phyloP scores from a whole-genome alignment of 2,888 invertebrate species.

The Sthenelais limicola region DNA sequence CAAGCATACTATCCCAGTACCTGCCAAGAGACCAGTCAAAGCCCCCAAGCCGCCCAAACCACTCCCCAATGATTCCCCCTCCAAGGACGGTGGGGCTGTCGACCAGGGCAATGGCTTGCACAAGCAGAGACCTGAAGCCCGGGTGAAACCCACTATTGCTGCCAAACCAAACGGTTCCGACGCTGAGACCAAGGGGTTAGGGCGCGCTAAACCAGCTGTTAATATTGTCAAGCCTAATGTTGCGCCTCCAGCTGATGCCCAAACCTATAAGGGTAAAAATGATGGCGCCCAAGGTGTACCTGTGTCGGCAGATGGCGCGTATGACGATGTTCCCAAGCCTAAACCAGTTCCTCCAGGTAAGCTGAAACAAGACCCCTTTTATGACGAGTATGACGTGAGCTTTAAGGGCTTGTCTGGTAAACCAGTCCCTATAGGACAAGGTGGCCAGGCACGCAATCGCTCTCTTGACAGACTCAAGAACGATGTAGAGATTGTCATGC shows the following conservation, averaged over 20 bases:
- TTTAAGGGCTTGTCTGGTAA: constrained; percentile 22
- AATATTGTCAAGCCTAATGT: constrained; percentile 13
- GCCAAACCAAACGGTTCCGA: constrained; percentile 7
- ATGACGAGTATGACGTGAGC: constrained; percentile 6
- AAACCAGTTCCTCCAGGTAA: background rate
- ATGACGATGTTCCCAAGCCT: constrained; percentile 24
- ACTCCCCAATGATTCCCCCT: background rate
- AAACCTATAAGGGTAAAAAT: background rate
- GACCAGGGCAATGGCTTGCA: too few species aligned
- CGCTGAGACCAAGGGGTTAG: background rate
- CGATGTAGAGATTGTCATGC: constrained; percentile 34
- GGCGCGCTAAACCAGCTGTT: background rate
- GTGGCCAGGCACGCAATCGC: constrained; percentile 6
- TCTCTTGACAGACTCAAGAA: constrained; percentile 22
- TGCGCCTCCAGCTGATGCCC: background rate
- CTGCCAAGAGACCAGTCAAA: constrained; percentile 9
- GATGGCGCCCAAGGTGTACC: background rate
- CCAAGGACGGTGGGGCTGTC: background rate
- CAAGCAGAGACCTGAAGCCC: constrained; percentile 10
- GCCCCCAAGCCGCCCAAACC: background rate
- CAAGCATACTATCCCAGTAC: constrained; percentile 16
- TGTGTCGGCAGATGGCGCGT: constrained; percentile 7
- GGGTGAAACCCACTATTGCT: constrained; percentile 26
- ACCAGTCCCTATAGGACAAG: background rate
- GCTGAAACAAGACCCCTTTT: background rate